Evolutionary conservation across 2,888 invertebrate species (phyloP), one percentile per base, ranked within the genome.

Genomic region (Scotopteryx bipunctaria): DNA sequence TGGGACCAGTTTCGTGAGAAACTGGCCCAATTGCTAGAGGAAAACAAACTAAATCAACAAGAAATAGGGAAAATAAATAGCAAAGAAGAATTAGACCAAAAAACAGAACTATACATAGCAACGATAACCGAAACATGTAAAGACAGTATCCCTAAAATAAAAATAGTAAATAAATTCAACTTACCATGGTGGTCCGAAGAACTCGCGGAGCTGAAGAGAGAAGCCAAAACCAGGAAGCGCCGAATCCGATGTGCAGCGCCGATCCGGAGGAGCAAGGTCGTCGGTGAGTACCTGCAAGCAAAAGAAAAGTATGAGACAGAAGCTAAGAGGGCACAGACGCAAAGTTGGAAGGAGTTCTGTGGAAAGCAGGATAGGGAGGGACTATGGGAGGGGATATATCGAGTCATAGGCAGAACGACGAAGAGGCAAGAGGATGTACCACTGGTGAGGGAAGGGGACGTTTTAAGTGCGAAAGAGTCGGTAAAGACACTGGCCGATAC

Each of bases 301-400:
- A 33, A 16, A 33, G 16, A 33, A 33, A 6, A 14, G 1, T 33
- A 5, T 33, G 5, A n/a, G n/a, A n/a, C 3, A 4, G 33, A 33
- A 14, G 33, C 2, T 3, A 36, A 45, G 13, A 15, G 17, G 8
- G 59, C 61, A 0, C 49, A 52, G 5, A 50, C 29, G 0, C 27
- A 45, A 0, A 59, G 62, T 27, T 62, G 63, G 63, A 66, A 49
- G 17, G 29, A 19, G 1, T 56, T 52, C 4, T 47, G 50, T n/a
- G 42, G 32, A 5, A 48, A 37, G 6, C 51, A 56, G 6, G 42
- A 44, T 1, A 44, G 13, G 13, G 51, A 55, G 8, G n/a, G n/a
- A n/a, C n/a, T n/a, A n/a, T n/a, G n/a, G n/a, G n/a, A n/a, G n/a
- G n/a, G n/a, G n/a, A n/a, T n/a, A n/a, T n/a, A n/a, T n/a, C 33